phyloP scores from a whole-genome alignment of 2,888 invertebrate species.

The Platerodrilus igneus region DNA sequence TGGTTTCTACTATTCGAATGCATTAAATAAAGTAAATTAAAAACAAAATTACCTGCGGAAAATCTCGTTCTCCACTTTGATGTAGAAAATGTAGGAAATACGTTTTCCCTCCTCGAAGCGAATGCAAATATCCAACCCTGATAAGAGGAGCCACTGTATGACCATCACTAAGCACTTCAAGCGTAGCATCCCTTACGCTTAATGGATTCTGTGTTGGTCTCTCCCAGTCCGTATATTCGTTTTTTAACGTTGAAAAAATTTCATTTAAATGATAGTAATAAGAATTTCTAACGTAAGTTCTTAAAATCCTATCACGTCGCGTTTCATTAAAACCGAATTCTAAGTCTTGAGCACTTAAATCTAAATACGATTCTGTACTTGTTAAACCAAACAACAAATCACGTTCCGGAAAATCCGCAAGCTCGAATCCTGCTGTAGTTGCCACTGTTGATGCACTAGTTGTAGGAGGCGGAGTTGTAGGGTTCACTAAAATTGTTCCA shows the following conservation, averaged over 20 bases:
- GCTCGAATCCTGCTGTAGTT: conserved; percentile 71
- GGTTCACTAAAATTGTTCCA: conserved; percentile 75
- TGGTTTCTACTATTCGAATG: too few relatives aligned
- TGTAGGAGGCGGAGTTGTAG: conserved; percentile 46
- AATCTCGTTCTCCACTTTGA: conserved; percentile 76
- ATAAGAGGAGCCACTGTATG: conserved; percentile 84
- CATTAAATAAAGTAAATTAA: background rate
- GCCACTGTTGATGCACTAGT: conserved; percentile 60
- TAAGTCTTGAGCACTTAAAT: conserved; percentile 77
- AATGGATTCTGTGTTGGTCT: conserved; percentile 80
- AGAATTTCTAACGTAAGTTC: conserved; percentile 91
- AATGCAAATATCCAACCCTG: conserved; percentile 74
- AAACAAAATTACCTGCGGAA: conserved; percentile 64
- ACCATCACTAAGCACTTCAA: conserved; percentile 87
- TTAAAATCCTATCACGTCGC: conserved; percentile 75
- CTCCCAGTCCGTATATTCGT: conserved; percentile 97
- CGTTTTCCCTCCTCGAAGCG: conserved; percentile 71
- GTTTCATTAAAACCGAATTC: conserved; percentile 91
- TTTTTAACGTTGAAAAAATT: conserved; percentile 85
- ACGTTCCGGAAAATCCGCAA: conserved; percentile 75
- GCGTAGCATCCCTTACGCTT: conserved; percentile 78
- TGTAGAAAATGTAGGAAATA: conserved; percentile 87
- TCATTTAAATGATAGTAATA: conserved; percentile 94
- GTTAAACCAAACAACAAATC: conserved; percentile 83
- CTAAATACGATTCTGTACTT: conserved; percentile 75